Percentiles rank a stretch among this genome's conserved stretches.
These are phyloP conservation scores for Tinamus major DNA, from an alignment of 2,797 vertebrate species.

Conservation along the genomic window DNA sequence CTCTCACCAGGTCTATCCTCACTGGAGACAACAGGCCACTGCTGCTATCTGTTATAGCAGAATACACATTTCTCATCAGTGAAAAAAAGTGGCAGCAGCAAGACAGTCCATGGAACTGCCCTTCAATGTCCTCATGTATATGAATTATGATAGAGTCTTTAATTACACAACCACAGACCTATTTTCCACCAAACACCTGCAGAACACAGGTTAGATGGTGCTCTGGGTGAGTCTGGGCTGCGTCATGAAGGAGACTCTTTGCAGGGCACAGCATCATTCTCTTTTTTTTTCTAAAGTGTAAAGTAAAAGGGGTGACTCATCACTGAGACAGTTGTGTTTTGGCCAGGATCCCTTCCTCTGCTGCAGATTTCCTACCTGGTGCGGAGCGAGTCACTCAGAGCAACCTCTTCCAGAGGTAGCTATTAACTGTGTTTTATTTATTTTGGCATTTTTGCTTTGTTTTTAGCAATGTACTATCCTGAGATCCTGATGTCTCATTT, in stretches of 20 bases:
- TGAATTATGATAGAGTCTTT: background rate
- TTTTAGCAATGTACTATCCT: conserved; percentile 28
- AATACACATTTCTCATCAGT: conserved; percentile 5
- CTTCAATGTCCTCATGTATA: conserved; percentile 40
- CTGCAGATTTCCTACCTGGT: conserved; percentile 35
- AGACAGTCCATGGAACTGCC: background rate
- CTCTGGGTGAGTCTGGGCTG: background rate
- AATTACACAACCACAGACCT: conserved; percentile 42
- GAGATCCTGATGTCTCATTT: conserved; percentile 37
- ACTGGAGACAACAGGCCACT: background rate
- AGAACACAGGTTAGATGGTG: background rate
- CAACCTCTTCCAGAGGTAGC: conserved; percentile 60
- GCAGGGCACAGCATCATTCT: background rate
- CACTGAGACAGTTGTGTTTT: background rate
- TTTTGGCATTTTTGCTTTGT: conserved; percentile 55
- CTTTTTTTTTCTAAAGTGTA: background rate
- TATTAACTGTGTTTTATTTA: conserved; percentile 66
- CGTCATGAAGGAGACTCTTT: background rate
- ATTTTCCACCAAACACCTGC: conserved; percentile 36
- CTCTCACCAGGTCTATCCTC: background rate
- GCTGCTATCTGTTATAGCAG: background rate
- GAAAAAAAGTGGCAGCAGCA: conserved; percentile 29
- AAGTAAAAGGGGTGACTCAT: conserved; percentile 48
- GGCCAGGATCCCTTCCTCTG: conserved; percentile 27
- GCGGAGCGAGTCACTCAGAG: conserved; percentile 29